phyloP scores from a whole-genome alignment of 37 sponge, comb jelly and placozoan species.

The Cladorhizidae sp. region DNA sequence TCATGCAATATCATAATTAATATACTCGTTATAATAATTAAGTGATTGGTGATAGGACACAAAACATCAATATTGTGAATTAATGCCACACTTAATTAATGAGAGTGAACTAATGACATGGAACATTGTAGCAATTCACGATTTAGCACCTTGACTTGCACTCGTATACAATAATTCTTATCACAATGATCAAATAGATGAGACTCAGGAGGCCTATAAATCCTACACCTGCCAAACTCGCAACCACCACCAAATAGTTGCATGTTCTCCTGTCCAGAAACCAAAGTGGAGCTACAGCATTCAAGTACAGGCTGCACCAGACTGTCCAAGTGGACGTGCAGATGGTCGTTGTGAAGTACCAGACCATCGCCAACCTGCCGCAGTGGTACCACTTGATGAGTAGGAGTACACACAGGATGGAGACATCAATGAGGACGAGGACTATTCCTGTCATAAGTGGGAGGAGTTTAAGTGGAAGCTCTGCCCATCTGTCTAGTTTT shows the following conservation, averaged over 20 bases:
- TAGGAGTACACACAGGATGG: background rate
- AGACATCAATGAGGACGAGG: background rate
- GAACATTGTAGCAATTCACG: background rate
- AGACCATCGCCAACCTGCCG: background rate
- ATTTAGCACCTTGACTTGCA: background rate
- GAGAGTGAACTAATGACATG: too few relatives aligned
- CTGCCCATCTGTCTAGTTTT: background rate
- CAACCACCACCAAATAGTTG: background rate
- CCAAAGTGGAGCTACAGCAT: slow-evolving; percentile 4
- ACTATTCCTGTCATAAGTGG: slow-evolving; percentile 7
- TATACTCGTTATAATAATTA: background rate
- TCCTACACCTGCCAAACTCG: background rate
- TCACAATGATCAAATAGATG: background rate
- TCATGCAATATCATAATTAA: too few relatives aligned
- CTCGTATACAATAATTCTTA: background rate
- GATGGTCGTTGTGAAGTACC: background rate
- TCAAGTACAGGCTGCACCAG: slow-evolving; percentile 3
- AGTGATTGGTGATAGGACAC: background rate
- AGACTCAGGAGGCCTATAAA: background rate
- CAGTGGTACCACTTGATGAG: slow-evolving; percentile 2
- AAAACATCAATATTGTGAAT: background rate
- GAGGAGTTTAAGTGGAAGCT: slow-evolving; percentile 5
- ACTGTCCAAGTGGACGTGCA: background rate
- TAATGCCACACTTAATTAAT: too few relatives aligned
- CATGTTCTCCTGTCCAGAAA: slow-evolving; percentile 5